phyloP scores from a whole-genome alignment of 2,888 invertebrate species.

The Caenorhabditis sp. region DNA sequence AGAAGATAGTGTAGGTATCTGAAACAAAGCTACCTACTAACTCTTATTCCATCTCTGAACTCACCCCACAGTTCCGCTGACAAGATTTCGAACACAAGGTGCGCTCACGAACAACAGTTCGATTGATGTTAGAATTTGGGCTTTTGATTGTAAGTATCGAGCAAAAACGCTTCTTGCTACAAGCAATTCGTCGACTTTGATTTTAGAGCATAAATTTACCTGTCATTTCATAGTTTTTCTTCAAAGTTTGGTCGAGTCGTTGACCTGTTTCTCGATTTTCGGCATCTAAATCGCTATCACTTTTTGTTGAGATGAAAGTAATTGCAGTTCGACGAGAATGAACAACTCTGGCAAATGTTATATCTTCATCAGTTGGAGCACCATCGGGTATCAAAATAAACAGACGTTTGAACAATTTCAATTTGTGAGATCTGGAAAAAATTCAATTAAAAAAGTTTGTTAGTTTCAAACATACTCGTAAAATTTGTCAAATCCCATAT shows the following conservation, averaged over 20 bases:
- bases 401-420: slow-evolving; percentile 46
- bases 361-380: slow-evolving; percentile 53
- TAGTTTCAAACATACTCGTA: slow-evolving; percentile 43
- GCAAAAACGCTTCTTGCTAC: slow-evolving; percentile 42
- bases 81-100: slow-evolving; percentile 43
- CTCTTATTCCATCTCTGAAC: not conserved
- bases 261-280: slow-evolving; percentile 46
- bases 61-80: slow-evolving; percentile 48
- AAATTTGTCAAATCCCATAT: slow-evolving; percentile 56
- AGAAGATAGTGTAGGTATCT: slow-evolving; percentile 53
- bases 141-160: slow-evolving; percentile 35
- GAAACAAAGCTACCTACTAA: not conserved
- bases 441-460: not conserved
- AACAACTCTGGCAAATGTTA: slow-evolving; percentile 49
- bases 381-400: slow-evolving; percentile 56
- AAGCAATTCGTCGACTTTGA: not conserved
- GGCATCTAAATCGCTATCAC: slow-evolving; percentile 54
- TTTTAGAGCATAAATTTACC: too few relatives aligned
- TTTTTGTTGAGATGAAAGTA: slow-evolving; percentile 49
- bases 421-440: slow-evolving; percentile 44
- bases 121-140: slow-evolving; percentile 41
- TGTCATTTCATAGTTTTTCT: slow-evolving; percentile 40
- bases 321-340: slow-evolving; percentile 46
- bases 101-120: slow-evolving; percentile 43
- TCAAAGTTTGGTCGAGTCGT: slow-evolving; percentile 38